Conservation (phyloP, 2,113 vertebrate species). For the Entosphenus tridentatus region DNA sequence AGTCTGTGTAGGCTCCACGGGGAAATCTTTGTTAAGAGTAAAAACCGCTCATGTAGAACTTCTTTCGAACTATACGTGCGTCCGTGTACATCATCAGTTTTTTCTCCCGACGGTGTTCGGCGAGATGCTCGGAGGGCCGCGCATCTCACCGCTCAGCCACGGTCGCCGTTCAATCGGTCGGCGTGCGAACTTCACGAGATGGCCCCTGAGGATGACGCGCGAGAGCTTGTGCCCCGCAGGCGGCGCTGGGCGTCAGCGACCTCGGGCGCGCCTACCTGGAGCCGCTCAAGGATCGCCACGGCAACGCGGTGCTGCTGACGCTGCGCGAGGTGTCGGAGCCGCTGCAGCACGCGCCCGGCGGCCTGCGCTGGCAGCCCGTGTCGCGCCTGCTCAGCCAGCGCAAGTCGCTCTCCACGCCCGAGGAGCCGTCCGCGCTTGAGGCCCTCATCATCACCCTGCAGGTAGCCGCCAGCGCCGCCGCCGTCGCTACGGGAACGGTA, state of each 20-base stretch:
- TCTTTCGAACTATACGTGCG: no score
- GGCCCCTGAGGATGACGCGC: no score
- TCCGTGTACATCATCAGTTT: no score
- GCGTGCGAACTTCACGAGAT: no score
- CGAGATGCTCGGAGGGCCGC: no score
- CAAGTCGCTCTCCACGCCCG: slow-evolving; percentile 85
- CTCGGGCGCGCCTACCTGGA: slow-evolving; percentile 78
- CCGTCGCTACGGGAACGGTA: no score
- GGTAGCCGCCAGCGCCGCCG: slow-evolving; percentile 21
- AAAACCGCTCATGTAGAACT: no score
- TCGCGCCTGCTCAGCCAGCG: slow-evolving; percentile 88
- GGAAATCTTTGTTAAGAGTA: no score
- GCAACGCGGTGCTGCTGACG: slow-evolving; percentile 69
- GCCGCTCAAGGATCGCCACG: slow-evolving; percentile 83
- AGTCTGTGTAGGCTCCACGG: no score
- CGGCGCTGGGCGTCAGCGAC: slow-evolving; percentile 74
- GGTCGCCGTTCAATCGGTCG: no score
- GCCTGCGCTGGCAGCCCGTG: slow-evolving; percentile 70
- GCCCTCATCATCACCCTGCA: slow-evolving; percentile 89
- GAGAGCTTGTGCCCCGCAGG: slow-evolving; percentile 27
- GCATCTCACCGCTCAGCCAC: no score
- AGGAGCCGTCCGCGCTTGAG: slow-evolving; percentile 84
- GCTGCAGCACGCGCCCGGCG: slow-evolving; percentile 57
- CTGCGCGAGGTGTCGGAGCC: slow-evolving; percentile 50
- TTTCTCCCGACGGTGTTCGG: no score